Base-by-base conservation (phyloP, 2,888 invertebrate species). In the Trimorus sp. region DNA sequence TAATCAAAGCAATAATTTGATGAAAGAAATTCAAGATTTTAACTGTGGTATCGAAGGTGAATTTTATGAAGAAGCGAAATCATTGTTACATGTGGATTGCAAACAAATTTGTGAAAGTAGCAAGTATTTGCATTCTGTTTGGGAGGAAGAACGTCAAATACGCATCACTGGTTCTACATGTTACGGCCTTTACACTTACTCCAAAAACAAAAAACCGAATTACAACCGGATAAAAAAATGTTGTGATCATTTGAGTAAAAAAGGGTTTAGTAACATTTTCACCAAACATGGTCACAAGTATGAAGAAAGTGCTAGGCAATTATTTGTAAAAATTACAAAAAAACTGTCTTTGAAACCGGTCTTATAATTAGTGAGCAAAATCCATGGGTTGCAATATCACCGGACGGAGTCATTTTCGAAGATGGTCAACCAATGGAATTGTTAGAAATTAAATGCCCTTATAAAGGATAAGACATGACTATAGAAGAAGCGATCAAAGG, bases 171-270 rank as follows among this genome's bases (percentile, higher is more conserved):
- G n/a, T n/a, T n/a, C n/a, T n/a, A n/a, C n/a, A 26, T 51, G 49
- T 51, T 51, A 51, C 14, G 49, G 15, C 12, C 14, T 51, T n/a
- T 51, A n/a, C 3, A 51, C 6, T 1, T 51, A 51, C 14, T n/a
- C 49, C 1, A 51, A 51, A 51, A 51, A 51, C 6, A 12, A 51
- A 14, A 51, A 51, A 14, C 49, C 49, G 2, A 51, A 51, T 51
- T 51, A 14, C n/a, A n/a, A n/a, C n/a, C n/a, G 49, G 49, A 51
- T n/a, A 51, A 51, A 14, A n/a, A 51, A 51, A 51, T 51, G 49
- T 6, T n/a, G 7, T 51, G 14, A 12, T n/a, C 49, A 51, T 14
- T 51, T 51, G n/a, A 51, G 6, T 8, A 12, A 12, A 12, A 51
- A 51, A 51, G 11, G n/a, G n/a, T 51, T 51, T 51, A 51, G 1